These are phyloP conservation scores for Platycercus adscitus DNA, from an alignment of 2,113 vertebrate species.

Conservation along the genomic window DNA sequence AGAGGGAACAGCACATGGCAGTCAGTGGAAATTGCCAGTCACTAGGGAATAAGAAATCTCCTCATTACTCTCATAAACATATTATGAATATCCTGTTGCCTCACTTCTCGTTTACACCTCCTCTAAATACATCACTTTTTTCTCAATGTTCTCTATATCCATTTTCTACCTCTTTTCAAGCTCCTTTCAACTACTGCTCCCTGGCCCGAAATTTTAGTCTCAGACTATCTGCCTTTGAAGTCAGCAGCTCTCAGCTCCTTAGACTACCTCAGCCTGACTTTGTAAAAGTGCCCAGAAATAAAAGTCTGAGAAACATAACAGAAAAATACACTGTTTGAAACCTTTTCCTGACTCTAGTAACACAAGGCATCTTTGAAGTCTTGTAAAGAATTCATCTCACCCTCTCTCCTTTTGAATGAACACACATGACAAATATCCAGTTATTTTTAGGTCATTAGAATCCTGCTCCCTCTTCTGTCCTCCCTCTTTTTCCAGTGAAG, in stretches of 20 bases:
- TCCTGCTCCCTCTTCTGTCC: neutral
- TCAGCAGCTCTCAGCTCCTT: neutral
- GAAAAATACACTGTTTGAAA: neutral
- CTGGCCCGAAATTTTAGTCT: neutral
- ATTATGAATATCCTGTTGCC: neutral
- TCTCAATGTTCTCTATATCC: neutral
- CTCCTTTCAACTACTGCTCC: neutral
- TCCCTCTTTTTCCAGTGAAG: neutral
- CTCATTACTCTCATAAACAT: neutral
- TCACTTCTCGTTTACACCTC: neutral
- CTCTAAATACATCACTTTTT: neutral
- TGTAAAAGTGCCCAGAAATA: neutral
- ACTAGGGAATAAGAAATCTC: neutral
- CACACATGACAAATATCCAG: neutral
- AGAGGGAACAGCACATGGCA: neutral
- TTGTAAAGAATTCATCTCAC: neutral
- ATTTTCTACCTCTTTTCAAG: neutral
- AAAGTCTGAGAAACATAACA: neutral
- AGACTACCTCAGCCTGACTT: neutral
- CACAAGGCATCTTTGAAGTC: neutral
- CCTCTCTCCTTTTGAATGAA: neutral
- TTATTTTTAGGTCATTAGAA: neutral
- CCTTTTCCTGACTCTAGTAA: neutral
- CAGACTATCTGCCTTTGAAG: neutral
- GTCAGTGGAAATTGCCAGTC: neutral